These are phyloP conservation scores for Stegophylla sp. DNA, from an alignment of 2,888 invertebrate genomes.

Conservation along the genomic window DNA sequence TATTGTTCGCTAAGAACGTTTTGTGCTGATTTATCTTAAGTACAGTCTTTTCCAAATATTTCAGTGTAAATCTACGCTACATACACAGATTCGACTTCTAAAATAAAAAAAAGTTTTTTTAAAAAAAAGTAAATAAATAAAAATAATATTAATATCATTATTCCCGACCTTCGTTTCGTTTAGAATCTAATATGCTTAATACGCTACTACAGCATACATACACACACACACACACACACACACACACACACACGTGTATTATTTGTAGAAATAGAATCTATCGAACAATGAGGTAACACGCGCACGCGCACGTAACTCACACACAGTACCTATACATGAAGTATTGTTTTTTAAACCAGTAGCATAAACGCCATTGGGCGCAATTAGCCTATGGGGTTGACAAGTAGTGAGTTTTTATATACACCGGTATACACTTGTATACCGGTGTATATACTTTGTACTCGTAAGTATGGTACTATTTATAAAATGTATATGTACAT, in stretches of 20 bases:
- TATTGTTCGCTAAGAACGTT: too few species aligned
- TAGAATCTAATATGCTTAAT: too few species aligned
- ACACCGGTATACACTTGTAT: not conserved
- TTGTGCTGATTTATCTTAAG: too few species aligned
- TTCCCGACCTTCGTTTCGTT: not conserved
- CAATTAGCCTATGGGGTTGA: conserved; percentile 38
- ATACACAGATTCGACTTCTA: too few species aligned
- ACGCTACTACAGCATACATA: too few species aligned
- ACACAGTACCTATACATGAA: not conserved
- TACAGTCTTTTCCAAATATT: too few species aligned
- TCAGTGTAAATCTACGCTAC: too few species aligned
- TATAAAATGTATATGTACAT: not conserved
- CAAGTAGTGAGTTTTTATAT: too few species aligned
- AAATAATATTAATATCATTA: not conserved
- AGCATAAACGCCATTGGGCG: conserved; percentile 44
- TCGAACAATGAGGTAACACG: conserved; percentile 21
- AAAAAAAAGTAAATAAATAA: too few species aligned
- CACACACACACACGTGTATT: not conserved
- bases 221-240: not conserved
- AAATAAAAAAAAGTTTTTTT: too few species aligned
- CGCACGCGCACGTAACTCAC: not conserved
- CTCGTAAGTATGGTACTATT: not conserved
- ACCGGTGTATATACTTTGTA: not conserved
- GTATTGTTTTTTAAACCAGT: conserved; percentile 36
- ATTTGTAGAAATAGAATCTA: not conserved